Evolutionary conservation across 2,113 vertebrate species (phyloP).

Genomic region (Cavia porcellus): DNA sequence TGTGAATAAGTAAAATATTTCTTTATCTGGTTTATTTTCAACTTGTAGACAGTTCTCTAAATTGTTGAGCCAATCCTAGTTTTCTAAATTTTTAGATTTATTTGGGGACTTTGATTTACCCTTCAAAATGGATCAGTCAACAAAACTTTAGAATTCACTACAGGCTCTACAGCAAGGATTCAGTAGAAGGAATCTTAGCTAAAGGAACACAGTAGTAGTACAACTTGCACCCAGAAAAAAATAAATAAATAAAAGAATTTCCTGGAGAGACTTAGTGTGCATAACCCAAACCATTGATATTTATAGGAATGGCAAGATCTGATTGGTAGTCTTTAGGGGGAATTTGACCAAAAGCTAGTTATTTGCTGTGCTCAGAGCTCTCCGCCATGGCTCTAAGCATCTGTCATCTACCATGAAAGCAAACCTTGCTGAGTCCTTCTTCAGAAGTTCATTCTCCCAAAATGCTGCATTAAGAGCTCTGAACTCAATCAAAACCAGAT

Average conservation of each 20-base stretch:
- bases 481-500: background rate
- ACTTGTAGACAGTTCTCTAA: background rate
- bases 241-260: too few relatives aligned
- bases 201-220: background rate
- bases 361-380: background rate
- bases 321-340: background rate
- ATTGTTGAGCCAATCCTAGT: background rate
- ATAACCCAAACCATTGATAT: background rate
- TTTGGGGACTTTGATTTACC: background rate
- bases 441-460: background rate
- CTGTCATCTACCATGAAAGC: background rate
- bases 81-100: background rate
- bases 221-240: background rate
- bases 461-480: background rate
- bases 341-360: background rate
- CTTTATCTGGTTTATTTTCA: background rate
- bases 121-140: background rate
- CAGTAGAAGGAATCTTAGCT: background rate
- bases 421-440: background rate
- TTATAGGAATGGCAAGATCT: background rate
- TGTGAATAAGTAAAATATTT: background rate
- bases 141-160: background rate
- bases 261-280: background rate
- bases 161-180: background rate
- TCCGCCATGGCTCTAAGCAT: background rate